Evolutionary conservation across 1,140 invertebrate genomes (phyloP).

Genomic region (Phocides pigmalion): DNA sequence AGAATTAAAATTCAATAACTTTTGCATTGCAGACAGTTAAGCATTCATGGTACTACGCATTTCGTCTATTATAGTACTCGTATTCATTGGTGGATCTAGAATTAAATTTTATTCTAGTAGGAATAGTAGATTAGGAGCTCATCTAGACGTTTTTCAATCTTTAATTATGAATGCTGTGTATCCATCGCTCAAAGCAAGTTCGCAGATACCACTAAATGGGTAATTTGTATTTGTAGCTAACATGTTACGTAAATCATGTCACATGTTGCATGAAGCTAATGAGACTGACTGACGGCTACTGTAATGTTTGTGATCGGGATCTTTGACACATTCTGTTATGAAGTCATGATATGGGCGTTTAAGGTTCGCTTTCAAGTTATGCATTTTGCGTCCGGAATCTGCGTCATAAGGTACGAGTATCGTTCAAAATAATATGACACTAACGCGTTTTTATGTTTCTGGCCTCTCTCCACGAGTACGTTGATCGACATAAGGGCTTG

Average conservation of each 20-base stretch:
- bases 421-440: too few relatives aligned
- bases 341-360: constrained; percentile 36
- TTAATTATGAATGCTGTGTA: constrained; percentile 52
- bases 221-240: constrained; percentile 75
- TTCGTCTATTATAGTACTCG: too few relatives aligned
- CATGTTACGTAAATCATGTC: constrained; percentile 69
- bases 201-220: constrained; percentile 74
- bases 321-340: constrained; percentile 42
- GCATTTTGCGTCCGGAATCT: constrained; percentile 7
- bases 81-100: too few relatives aligned
- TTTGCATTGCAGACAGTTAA: too few relatives aligned
- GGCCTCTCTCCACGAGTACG: too few relatives aligned
- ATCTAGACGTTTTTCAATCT: constrained; percentile 46
- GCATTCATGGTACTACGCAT: too few relatives aligned
- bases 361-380: constrained; percentile 4
- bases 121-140: constrained; percentile 29
- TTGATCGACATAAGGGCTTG: too few relatives aligned
- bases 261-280: constrained; percentile 53
- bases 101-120: too few relatives aligned
- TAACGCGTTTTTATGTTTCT: too few relatives aligned
- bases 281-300: constrained; percentile 47
- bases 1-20: too few relatives aligned
- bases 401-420: too few relatives aligned
- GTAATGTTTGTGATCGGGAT: constrained; percentile 38
- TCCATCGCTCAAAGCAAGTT: constrained; percentile 53